Percentiles rank a stretch among this genome's conserved stretches.
phyloP scores from a whole-genome alignment of 2,113 vertebrate species.

The Xenopus borealis region DNA sequence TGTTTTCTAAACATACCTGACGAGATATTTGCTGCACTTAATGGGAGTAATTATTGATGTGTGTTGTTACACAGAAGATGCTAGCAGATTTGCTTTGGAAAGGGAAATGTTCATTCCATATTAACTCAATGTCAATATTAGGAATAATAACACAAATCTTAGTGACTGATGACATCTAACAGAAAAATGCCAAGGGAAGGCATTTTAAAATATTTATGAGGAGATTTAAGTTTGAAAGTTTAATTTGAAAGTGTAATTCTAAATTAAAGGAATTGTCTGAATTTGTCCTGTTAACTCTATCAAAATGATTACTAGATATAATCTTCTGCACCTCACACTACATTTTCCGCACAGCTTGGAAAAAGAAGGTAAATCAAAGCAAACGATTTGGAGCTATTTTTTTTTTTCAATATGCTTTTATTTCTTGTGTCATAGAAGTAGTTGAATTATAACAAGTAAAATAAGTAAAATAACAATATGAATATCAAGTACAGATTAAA shows the following conservation, averaged over 20 bases:
- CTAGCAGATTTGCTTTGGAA: background rate
- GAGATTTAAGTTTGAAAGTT: background rate
- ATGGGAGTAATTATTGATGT: background rate
- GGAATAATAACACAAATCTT: background rate
- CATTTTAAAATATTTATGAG: conserved; percentile 1
- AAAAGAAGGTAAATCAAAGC: no score
- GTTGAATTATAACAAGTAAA: no score
- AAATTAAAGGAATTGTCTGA: background rate
- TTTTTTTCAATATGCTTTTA: no score
- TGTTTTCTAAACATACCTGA: no score
- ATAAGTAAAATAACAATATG: no score
- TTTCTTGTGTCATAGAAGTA: no score
- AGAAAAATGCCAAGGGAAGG: background rate
- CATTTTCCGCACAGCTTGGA: background rate
- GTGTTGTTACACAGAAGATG: background rate
- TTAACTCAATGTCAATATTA: background rate
- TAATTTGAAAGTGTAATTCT: background rate
- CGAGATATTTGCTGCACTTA: background rate
- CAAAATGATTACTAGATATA: no score
- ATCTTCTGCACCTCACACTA: background rate
- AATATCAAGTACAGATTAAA: no score
- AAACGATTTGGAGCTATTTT: no score
- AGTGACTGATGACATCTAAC: background rate
- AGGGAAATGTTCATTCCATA: background rate
- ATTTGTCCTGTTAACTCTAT: background rate